Percentiles rank a stretch among this genome's conserved stretches.
Evolutionary conservation across 2,888 invertebrate genomes (phyloP).

Genomic region (Luffia ferchaultella): DNA sequence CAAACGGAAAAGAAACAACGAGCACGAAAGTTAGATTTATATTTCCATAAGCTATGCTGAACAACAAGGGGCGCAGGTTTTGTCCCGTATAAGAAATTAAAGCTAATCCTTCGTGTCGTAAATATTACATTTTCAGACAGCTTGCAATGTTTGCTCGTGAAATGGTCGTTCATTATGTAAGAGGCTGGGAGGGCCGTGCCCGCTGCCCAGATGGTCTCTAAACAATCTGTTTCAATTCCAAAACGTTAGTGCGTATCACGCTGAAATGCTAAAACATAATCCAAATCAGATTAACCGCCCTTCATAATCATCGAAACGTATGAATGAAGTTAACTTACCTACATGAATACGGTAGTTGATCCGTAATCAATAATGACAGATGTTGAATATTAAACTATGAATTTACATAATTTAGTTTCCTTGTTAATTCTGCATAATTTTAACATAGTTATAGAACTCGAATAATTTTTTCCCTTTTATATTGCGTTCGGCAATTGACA

Average conservation of each 20-base stretch:
- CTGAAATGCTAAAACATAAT: no score
- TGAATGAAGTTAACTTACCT: no score
- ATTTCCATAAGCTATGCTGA: not conserved
- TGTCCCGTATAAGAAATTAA: not conserved
- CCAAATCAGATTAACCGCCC: no score
- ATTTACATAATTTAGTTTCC: no score
- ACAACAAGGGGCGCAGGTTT: not conserved
- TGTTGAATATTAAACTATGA: no score
- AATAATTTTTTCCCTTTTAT: no score
- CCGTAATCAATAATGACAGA: no score
- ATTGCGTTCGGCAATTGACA: no score
- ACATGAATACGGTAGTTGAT: no score
- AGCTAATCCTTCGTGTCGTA: not conserved
- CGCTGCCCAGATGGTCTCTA: not conserved
- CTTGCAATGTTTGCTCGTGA: not conserved
- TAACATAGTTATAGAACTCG: no score
- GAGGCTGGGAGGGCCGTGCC: not conserved
- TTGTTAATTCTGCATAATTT: no score
- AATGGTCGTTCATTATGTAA: not conserved
- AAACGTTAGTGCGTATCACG: not conserved
- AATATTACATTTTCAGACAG: not conserved
- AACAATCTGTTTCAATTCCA: not conserved
- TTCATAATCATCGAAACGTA: no score
- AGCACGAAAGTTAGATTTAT: not conserved
- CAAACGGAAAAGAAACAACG: not conserved